Base-by-base conservation (phyloP, 2,888 invertebrate genomes). In the Orchesella flavescens region DNA sequence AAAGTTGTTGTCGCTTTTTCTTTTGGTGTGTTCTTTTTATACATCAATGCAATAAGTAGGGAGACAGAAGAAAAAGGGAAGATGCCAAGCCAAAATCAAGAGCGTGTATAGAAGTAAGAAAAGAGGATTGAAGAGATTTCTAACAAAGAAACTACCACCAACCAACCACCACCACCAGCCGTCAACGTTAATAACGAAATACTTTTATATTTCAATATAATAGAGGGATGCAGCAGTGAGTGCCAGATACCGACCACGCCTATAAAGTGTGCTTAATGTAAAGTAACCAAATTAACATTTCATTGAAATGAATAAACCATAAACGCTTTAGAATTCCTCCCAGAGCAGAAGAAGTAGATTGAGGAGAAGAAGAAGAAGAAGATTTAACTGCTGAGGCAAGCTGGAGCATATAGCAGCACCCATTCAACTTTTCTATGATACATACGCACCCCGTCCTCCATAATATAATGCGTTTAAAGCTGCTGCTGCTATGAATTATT, bases 221-320 rank as follows among this genome's bases (percentile, higher is more conserved):
- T 5, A 10, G 57, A n/a, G 10, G 49, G 34, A 46, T 59, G 9
- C 68, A 43, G 55, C 23, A 23, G 63, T n/a, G 75, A 82, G 74
- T 82, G 81, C 75, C 81, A 82, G 75, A 59, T 63, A 75, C 61
- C 49, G 69, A 82, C 81, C 81, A 82, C 81, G 81, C 81, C 81
- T 82, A 75, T 75, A 71, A 82, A 82, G 75, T 82, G 81, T 82
- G 81, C 75, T 82, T 82, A 75, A 75, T 82, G 74, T 69, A 75
- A 82, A 82, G 69, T 75, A 82, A 82, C 81, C 75, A 82, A 82
- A 82, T 82, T 82, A 82, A 82, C 81, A 82, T 82, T 82, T 82
- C 81, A 82, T 82, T 82, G 81, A 75, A 82, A 82, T 82, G 81
- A 82, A 82, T 82, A 82, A 75, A 82, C 81, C 81, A 82, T 82